Evolutionary conservation across 2,113 vertebrate species (phyloP), one percentile per base, ranked within the genome.

Genomic region (Paracanthobrama guichenoti): DNA sequence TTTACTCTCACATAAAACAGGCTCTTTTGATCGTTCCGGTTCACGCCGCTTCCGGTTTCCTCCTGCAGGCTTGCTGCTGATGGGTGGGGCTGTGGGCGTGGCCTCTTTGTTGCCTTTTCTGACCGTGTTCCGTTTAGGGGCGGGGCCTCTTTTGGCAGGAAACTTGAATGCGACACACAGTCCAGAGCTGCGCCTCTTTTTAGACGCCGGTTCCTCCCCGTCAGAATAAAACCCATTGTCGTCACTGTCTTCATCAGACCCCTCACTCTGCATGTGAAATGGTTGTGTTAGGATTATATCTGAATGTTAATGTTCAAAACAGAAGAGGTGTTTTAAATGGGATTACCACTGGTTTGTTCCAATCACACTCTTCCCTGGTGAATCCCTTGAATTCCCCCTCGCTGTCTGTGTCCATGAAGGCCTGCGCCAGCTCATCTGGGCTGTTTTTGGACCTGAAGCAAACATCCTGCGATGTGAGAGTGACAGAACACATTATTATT

Each of bases 401-500:
- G 24, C 96, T 96, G 90, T 97, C 97, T 0, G 95, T 96, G 86
- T 98, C 96, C 88, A 96, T 97, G 92, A 99, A 98, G 90, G 97
- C 94, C 79, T 84, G 94, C 26, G 72, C 93, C 77, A 97, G 92
- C 80, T 98, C 95, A 3, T 96, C 92, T 0, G 95, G 96, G 81
- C 97, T 95, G 79, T 93, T 95, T 60, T 92, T 92, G 82, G 96
- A 93, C 88, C 91, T 96, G 86, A 96, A 94, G 50, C 3, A 53
- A 35, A 86, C 64, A 24, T 86, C 92, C 96, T 98, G 91, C 44
- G 83, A 84, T 75, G 74, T 79, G 28, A 64, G 57, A 46, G 35
- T n/a, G 39, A 50, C 9, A 24, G 10, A 77, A 59, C 79, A 35
- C 79, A 69, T 69, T 53, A 81, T 55, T 71, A 71, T 48, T 79